phyloP scores from a whole-genome alignment of 2,888 invertebrate genomes.

The Mystacides longicornis region DNA sequence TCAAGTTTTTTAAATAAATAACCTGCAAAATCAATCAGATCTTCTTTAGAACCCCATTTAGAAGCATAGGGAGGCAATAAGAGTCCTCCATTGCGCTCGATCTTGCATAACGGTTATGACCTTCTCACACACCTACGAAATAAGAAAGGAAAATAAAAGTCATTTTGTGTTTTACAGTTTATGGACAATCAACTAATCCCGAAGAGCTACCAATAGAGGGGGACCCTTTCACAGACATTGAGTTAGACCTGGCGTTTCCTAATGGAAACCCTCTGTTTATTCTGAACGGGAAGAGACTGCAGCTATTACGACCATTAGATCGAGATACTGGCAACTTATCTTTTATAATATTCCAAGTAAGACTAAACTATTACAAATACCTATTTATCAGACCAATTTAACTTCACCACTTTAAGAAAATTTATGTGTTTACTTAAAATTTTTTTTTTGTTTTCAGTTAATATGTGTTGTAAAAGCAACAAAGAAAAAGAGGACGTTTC shows the following conservation, averaged over 20 bases:
- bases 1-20: too few relatives aligned
- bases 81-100: too few relatives aligned
- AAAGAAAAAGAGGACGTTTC: slow-evolving; percentile 75
- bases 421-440: background rate
- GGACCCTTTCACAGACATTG: slow-evolving; percentile 70
- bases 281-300: slow-evolving; percentile 73
- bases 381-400: background rate
- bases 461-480: slow-evolving; percentile 75
- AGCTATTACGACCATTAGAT: slow-evolving; percentile 73
- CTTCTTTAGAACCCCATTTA: too few relatives aligned
- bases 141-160: too few relatives aligned
- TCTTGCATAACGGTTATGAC: too few relatives aligned
- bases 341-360: slow-evolving; percentile 83
- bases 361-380: slow-evolving; percentile 16
- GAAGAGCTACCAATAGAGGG: slow-evolving; percentile 76
- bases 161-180: slow-evolving; percentile 52
- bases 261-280: slow-evolving; percentile 72
- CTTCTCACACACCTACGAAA: too few relatives aligned
- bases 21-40: too few relatives aligned
- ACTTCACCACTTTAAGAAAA: background rate
- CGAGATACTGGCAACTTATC: slow-evolving; percentile 79
- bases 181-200: slow-evolving; percentile 76
- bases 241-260: slow-evolving; percentile 71
- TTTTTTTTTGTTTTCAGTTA: slow-evolving; percentile 49
- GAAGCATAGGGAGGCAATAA: too few relatives aligned